Evolutionary conservation across 2,113 vertebrate genomes (phyloP).

Genomic region (Sphaerodactylus townsendi): DNA sequence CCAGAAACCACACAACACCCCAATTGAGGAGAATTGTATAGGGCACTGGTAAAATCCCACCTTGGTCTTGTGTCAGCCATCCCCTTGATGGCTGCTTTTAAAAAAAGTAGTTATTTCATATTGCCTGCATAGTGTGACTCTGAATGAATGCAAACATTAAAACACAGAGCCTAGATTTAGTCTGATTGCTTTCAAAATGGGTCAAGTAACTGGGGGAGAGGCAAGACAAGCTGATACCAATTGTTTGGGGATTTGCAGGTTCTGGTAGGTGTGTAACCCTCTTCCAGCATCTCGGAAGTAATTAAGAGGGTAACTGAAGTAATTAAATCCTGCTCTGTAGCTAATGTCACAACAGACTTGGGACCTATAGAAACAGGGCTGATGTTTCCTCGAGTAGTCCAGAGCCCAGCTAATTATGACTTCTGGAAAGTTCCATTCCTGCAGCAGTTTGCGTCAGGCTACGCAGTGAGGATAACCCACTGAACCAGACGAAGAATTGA

Average conservation of each 20-base stretch:
- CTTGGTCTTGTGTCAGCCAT: no score
- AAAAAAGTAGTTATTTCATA: no score
- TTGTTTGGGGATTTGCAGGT: not conserved
- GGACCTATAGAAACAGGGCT: not conserved
- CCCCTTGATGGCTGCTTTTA: no score
- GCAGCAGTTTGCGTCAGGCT: not conserved
- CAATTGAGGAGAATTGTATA: no score
- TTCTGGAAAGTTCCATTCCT: not conserved
- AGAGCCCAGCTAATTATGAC: not conserved
- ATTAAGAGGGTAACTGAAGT: not conserved
- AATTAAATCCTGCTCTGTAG: not conserved
- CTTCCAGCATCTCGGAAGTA: not conserved
- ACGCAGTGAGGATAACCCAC: not conserved
- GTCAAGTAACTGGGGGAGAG: not conserved
- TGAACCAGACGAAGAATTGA: not conserved
- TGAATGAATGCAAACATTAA: not conserved
- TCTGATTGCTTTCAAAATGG: not conserved
- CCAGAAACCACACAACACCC: no score
- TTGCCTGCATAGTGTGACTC: no score
- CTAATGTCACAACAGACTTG: not conserved
- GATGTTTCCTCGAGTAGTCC: not conserved
- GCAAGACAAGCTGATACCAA: not conserved
- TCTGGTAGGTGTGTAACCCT: not conserved
- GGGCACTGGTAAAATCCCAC: no score
- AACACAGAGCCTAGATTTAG: not conserved